These are phyloP conservation scores for Chionoecetes opilio DNA, from an alignment of 1,140 invertebrate species.

Conservation along the genomic window DNA sequence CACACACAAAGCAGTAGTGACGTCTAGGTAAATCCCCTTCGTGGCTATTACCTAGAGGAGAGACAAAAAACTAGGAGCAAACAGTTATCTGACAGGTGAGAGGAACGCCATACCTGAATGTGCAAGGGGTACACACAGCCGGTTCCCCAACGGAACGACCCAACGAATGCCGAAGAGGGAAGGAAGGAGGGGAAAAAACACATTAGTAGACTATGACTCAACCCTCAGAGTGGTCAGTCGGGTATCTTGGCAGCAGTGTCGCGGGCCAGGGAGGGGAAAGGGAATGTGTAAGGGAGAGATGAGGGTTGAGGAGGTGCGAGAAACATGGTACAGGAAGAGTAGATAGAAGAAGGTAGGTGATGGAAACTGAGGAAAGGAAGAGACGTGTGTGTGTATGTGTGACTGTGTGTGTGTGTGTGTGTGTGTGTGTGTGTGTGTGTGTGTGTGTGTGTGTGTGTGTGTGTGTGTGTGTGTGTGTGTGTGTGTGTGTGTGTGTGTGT, in stretches of 20 bases:
- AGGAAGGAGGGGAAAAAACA: background rate
- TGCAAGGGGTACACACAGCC: background rate
- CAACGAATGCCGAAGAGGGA: background rate
- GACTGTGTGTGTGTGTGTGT: too few species aligned
- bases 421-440: too few species aligned
- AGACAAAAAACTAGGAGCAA: background rate
- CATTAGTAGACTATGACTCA: background rate
- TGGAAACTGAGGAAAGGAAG: too few species aligned
- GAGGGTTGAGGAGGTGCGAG: too few species aligned
- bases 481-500: too few species aligned
- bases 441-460: too few species aligned
- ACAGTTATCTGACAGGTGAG: background rate
- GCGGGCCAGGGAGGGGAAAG: background rate
- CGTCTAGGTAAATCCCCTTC: slow-evolving; percentile 1
- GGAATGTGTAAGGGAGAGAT: background rate
- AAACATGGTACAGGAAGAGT: too few species aligned
- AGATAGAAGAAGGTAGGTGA: too few species aligned
- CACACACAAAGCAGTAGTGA: background rate
- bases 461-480: too few species aligned
- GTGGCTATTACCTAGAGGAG: background rate
- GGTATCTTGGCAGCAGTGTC: background rate
- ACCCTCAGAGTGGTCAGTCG: background rate
- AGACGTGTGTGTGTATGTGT: too few species aligned
- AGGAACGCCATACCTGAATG: slow-evolving; percentile 7
- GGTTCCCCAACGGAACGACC: background rate